These are phyloP conservation scores for Tetragnatha versicolor DNA, from an alignment of 1,140 invertebrate genomes.

Conservation along the genomic window DNA sequence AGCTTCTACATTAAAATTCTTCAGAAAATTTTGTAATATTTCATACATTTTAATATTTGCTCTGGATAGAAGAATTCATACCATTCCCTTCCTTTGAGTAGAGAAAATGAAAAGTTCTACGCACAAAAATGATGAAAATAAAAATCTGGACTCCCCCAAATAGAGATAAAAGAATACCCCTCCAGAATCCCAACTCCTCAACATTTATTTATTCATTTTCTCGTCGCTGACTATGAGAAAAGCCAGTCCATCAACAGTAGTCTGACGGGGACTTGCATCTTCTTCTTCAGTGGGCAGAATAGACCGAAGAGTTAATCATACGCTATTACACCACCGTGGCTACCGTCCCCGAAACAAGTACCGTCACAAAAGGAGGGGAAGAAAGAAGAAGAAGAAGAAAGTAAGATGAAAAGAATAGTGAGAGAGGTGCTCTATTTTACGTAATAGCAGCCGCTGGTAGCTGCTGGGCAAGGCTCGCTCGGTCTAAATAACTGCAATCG, in stretches of 20 bases:
- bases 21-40: no score
- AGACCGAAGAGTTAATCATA: conserved; percentile 42
- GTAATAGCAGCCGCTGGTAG: conserved; percentile 16
- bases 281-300: no score
- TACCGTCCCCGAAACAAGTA: conserved; percentile 29
- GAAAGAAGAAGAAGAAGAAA: not conserved
- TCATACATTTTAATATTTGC: no score
- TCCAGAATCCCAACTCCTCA: no score
- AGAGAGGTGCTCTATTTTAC: not conserved
- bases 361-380: not conserved
- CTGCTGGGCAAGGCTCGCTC: conserved; percentile 1
- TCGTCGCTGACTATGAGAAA: not conserved
- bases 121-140: no score
- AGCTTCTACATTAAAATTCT: no score
- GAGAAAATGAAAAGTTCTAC: no score
- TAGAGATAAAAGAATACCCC: no score
- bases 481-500: conserved; percentile 10
- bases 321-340: conserved; percentile 21
- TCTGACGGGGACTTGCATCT: not conserved
- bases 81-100: no score
- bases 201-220: conserved; percentile 30
- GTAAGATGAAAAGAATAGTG: no score
- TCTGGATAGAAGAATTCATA: no score
- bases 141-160: no score
- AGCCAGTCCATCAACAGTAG: conserved; percentile 4